Evolutionary conservation across 1,140 invertebrate species (phyloP), one percentile per base, ranked within the genome.

Genomic region (Wiebesia pumilae): DNA sequence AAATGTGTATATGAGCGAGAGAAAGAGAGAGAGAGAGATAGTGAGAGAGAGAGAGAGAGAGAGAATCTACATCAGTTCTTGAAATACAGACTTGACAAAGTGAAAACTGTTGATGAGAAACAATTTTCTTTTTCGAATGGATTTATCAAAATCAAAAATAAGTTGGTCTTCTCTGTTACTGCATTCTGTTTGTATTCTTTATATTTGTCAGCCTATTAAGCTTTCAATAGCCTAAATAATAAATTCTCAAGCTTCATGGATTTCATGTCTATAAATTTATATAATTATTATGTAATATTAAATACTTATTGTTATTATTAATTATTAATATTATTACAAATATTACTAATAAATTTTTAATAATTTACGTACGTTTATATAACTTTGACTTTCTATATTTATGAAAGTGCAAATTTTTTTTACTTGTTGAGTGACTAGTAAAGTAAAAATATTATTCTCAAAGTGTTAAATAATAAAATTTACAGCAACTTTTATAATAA

Each of bases 221-320:
- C 65, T 62, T 86, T 81, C 79, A 81, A 85, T 86, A 79, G 33
- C 33, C 65, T 43, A 86, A 86, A 86, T 51, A 86, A 86, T 51
- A 86, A 86, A 81, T 75, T 75, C 78, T 81, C 38, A 33, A 75
- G 51, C 51, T 54, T 73, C 81, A 81, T 81, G 51, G 84, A 81
- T 86, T 73, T 14, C 27, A 80, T 24, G 7, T 79, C 62, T 27
- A 54, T 80, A 35, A 65, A 35, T 75, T 40, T 81, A 80, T 47
- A 35, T 78, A 79, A 86, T 86, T 73, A 65, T 79, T 58, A 51
- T 10, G 47, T 67, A 73, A 81, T 85, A 54, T n/a, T n/a, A n/a
- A n/a, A n/a, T n/a, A n/a, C n/a, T n/a, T n/a, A n/a, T n/a, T n/a
- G n/a, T n/a, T n/a, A n/a, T n/a, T n/a, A n/a, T n/a, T n/a, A n/a